Base-by-base conservation (phyloP, 2,113 vertebrate genomes). In the Zootoca vivipara region DNA sequence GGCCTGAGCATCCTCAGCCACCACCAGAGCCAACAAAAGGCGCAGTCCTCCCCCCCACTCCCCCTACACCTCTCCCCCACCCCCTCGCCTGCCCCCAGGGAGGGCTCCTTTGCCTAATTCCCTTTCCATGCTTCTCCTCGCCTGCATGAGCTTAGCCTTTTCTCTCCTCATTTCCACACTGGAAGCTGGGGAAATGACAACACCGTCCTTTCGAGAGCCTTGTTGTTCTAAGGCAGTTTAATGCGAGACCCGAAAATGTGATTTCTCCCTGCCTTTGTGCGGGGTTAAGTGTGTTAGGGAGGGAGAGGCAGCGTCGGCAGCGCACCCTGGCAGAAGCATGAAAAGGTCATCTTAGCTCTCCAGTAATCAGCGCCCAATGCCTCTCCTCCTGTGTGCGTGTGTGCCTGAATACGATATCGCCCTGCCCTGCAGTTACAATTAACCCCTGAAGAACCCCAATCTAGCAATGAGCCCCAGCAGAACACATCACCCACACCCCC, bases 191-290 rank as follows among this genome's bases (percentile, higher is more conserved):
- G 90, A 78, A 91, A 95, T 92, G 92, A 95, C 85, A 90, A 92
- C 89, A 89, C 80, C 64, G 78, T 86, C 83, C 90, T 87, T 89
- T 89, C 90, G 74, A 91, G 64, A 90, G 78, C 90, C 91, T 91
- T 91, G 91, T 93, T 4, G 73, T 94, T 67, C 87, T 42, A 73
- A 93, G 94, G 91, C 65, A 15, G 91, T 90, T 95, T 24, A 0
- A 69, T 0, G 38, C 74, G 90, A 92, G 93, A 92, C 94, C 90
- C 46, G 0, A 0, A 90, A 91, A 93, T 9, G 78, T 58, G 90
- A 93, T 93, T 95, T 92, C 89, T 89, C 92, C 56, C 92, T 89
- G 92, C 89, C 94, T 95, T 95, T 95, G 95, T 95, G 93, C 89
- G 67, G 94, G 93, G 94, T 92, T 96, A 95, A 95, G 86, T 82